Evolutionary conservation across 2,888 invertebrate genomes (phyloP).

Genomic region (Xanthia icteritia): DNA sequence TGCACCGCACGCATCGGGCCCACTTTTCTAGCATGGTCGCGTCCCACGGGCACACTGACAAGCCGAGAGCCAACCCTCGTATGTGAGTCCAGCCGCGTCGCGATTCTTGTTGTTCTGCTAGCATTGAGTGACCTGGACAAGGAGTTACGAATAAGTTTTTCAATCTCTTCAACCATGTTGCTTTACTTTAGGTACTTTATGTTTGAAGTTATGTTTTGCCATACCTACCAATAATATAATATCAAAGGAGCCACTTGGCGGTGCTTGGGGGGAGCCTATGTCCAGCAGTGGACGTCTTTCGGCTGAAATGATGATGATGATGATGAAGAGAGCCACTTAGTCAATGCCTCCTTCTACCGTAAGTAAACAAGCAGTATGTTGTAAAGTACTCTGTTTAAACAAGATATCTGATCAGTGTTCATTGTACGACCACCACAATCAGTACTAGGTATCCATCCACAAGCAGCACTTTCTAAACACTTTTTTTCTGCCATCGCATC

Average conservation of each 20-base stretch:
- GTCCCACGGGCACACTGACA: slow-evolving; percentile 84
- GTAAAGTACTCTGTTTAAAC: too few species aligned
- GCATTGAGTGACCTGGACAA: slow-evolving; percentile 83
- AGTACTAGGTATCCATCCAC: neutral
- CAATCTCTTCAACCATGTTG: neutral
- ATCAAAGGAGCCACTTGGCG: too few species aligned
- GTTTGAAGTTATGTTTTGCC: neutral
- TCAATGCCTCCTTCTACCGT: neutral
- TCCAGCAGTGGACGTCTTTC: too few species aligned
- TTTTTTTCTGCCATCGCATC: neutral
- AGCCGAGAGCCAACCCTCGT: slow-evolving; percentile 81
- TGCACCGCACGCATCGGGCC: slow-evolving; percentile 82
- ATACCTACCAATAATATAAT: neutral
- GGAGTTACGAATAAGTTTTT: neutral
- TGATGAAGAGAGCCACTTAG: neutral
- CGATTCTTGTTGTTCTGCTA: slow-evolving; percentile 83
- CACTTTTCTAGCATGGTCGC: slow-evolving; percentile 81
- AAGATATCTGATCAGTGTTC: neutral
- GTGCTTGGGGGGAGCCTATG: too few species aligned
- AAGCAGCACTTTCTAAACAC: too few species aligned
- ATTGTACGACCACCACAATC: neutral
- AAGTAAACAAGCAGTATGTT: neutral
- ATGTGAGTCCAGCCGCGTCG: slow-evolving; percentile 79
- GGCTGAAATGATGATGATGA: too few species aligned
- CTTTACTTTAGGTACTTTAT: neutral